phyloP scores from a whole-genome alignment of 1,140 invertebrate species.

The Zaprionus tsacasi region DNA sequence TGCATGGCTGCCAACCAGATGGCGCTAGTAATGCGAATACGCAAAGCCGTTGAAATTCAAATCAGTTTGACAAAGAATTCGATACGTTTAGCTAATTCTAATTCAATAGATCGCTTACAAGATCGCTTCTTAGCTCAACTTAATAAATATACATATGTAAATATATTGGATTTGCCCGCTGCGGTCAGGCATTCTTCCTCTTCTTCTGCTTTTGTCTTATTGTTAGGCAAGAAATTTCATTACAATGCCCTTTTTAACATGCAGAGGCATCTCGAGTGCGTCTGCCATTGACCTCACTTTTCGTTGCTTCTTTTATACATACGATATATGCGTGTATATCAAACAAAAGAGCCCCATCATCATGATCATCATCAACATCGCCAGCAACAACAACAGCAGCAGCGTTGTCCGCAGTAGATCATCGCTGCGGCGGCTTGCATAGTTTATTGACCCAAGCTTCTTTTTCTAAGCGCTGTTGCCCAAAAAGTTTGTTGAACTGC shows the following conservation, averaged over 20 bases:
- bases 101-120: conserved; percentile 8
- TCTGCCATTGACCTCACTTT: conserved; percentile 67
- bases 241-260: conserved; percentile 48
- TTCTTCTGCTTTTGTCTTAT: conserved; percentile 12
- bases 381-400: conserved; percentile 37
- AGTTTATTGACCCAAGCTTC: conserved; percentile 76
- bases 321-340: conserved; percentile 62
- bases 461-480: conserved; percentile 48
- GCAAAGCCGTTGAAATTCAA: conserved; percentile 31
- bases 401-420: conserved; percentile 30
- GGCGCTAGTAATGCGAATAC: conserved; percentile 3
- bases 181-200: conserved; percentile 5
- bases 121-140: neutral
- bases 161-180: conserved; percentile 11
- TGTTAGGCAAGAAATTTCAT: conserved; percentile 36
- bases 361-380: conserved; percentile 46
- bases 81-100: neutral
- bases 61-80: neutral
- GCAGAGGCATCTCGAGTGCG: conserved; percentile 36
- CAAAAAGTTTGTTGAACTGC: conserved; percentile 73
- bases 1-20: conserved; percentile 3
- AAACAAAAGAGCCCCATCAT: conserved; percentile 59
- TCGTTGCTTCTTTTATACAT: conserved; percentile 49
- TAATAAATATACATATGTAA: conserved; percentile 32
- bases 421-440: conserved; percentile 57